These are phyloP conservation scores for Cebus imitator DNA, from an alignment of 2,113 vertebrate species.

Conservation along the genomic window DNA sequence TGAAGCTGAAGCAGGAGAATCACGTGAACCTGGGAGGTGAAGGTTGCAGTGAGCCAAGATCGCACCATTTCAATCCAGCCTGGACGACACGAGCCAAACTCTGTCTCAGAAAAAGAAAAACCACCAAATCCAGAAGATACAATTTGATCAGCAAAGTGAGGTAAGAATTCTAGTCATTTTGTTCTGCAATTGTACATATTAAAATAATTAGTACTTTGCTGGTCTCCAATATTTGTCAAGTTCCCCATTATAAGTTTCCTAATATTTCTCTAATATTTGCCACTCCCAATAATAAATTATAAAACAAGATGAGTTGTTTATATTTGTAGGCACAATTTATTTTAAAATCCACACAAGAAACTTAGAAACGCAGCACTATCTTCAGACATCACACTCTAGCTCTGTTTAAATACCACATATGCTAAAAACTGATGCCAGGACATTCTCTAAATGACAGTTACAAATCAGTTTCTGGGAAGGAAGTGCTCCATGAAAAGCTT, in stretches of 20 bases:
- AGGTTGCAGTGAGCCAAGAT: too few species aligned
- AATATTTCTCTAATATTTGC: background rate
- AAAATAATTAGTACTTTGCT: background rate
- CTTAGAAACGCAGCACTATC: background rate
- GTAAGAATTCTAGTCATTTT: background rate
- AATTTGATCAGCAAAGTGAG: background rate
- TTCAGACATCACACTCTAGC: background rate
- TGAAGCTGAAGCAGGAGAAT: too few species aligned
- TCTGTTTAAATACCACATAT: background rate
- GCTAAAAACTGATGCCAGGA: background rate
- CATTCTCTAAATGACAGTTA: background rate
- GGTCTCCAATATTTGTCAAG: background rate
- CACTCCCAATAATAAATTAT: background rate
- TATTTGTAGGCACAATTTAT: slow-evolving; percentile 51
- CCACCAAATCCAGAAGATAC: too few species aligned
- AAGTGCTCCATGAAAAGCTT: background rate
- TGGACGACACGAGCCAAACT: too few species aligned
- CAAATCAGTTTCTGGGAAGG: background rate
- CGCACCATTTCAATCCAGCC: too few species aligned
- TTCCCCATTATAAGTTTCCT: background rate
- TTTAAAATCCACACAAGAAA: slow-evolving; percentile 41
- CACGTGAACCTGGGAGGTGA: too few species aligned
- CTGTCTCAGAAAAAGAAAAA: too few species aligned
- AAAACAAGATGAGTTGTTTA: background rate
- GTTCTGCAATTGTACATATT: background rate